Evolutionary conservation across 2,888 invertebrate species (phyloP), one percentile per base, ranked within the genome.

Genomic region (Steromphala cineraria): DNA sequence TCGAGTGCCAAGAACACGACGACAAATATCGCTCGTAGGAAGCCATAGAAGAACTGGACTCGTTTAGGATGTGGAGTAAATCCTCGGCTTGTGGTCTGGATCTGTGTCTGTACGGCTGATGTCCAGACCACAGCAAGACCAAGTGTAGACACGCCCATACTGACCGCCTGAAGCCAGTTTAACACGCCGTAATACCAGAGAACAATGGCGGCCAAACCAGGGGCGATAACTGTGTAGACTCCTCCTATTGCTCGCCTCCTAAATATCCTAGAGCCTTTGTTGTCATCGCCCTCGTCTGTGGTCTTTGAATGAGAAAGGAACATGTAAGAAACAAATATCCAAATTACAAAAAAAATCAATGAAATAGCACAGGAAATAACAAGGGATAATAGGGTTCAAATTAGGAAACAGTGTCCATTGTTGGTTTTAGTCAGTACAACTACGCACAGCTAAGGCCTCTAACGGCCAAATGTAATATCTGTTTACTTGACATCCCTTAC

Each of bases 101-200:
- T 84, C 67, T 85, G 82, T 10, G 80, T 67, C 62, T 83, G 87
- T 0, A 88, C 77, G 15, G 81, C 82, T n/a, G 86, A 86, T 10
- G 84, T 81, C 88, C 88, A 88, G n/a, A 86, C 82, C 5, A 87
- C 75, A n/a, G 87, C 85, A 13, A 88, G 82, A 10, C 86, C 53
- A 19, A 81, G 78, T 17, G 85, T 78, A 17, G 83, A 80, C 8
- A 82, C 67, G 2, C 85, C 84, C 53, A 88, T 62, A 28, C 83
- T 82, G 15, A 84, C 24, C n/a, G 87, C 84, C 55, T 83, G 82
- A 36, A 86, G 84, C 82, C 85, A 83, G 52, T 83, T 83, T 17
- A 86, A 52, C 2, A 78, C 74, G 0, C 82, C 82, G 10, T 83
- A 82, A 67, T 84, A 53, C 77, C 78, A 85, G n/a, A 87, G 74